Base-by-base conservation (phyloP, 2,797 vertebrate genomes). In the Anguilla marmorata region DNA sequence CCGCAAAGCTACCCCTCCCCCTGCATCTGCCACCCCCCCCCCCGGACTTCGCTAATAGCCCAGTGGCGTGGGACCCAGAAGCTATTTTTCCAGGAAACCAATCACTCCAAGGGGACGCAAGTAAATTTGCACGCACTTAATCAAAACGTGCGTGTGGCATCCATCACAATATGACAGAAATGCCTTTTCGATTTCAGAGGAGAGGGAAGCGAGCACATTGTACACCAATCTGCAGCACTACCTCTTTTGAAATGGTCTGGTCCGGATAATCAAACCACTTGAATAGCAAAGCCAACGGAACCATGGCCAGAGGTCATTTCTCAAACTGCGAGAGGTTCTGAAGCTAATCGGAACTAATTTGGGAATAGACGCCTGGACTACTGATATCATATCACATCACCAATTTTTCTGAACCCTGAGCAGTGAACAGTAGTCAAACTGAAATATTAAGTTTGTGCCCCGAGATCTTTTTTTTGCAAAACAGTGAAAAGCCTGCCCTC, bases 11-110 rank as follows among this genome's bases (percentile, higher is more conserved):
- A 50, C 2, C 85, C 79, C 21, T 41, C 6, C 30, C 63, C 74
- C 86, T 85, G 1, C 21, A 63, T 14, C 58, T 21, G 2, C 60
- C 50, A 54, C 86, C 37, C 85, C 90, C 86, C 79, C 88, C 88
- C 87, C 85, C 80, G 24, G 41, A 21, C 19, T 4, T 6, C 50
- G 16, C 5, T 84, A 84, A 84, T 27, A n/a, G n/a, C 76, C 50
- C 82, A 84, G 52, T 56, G 48, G 82, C 82, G 56, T 16, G 27
- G 52, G 50, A 82, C 8, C 9, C 14, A 19, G 30, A 33, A 63
- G 27, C 33, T 45, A 58, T 58, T 85, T 85, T 21, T 7, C 24
- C 50, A 56, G 56, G 30, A 14, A 85, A 56, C 52, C 30, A 85
- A 85, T 80, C 76, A 80, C 24, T 24, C 19, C 6, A 2, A 80